Evolutionary conservation across 92 coral and sea anemone genomes (phyloP).

Genomic region (Muricea muricata): DNA sequence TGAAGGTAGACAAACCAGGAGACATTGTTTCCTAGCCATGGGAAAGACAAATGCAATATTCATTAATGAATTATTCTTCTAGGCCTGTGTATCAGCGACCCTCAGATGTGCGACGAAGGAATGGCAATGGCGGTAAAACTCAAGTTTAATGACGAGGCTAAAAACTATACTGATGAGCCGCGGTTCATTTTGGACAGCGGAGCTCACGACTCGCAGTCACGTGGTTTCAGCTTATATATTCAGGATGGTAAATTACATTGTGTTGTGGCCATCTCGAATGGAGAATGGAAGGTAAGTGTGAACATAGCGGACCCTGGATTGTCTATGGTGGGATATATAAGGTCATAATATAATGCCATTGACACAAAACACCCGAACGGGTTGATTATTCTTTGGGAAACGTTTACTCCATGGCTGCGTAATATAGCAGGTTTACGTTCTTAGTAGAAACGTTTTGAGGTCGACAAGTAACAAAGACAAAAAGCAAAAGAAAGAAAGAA

Average conservation of each 20-base stretch:
- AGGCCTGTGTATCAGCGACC: constrained; percentile 94
- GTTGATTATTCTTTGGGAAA: too few relatives aligned
- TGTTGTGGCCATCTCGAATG: constrained; percentile 80
- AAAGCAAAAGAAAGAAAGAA: too few relatives aligned
- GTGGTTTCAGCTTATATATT: constrained; percentile 81
- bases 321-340: too few relatives aligned
- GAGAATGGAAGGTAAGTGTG: constrained; percentile 94
- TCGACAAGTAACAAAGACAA: too few relatives aligned
- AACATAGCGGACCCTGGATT: too few relatives aligned
- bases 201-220: constrained; percentile 78
- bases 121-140: constrained; percentile 86
- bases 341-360: too few relatives aligned
- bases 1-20: not conserved
- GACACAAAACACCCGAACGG: too few relatives aligned
- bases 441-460: too few relatives aligned
- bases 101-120: constrained; percentile 86
- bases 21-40: not conserved
- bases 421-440: too few relatives aligned
- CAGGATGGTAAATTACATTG: constrained; percentile 81
- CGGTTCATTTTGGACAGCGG: constrained; percentile 96
- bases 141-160: constrained; percentile 84
- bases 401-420: too few relatives aligned
- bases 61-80: not conserved
- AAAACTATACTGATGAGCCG: constrained; percentile 73
- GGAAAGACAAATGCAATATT: not conserved